Conservation (phyloP, 35 echinoderm and acorn worm species). For the Ophioderma brevispina region DNA sequence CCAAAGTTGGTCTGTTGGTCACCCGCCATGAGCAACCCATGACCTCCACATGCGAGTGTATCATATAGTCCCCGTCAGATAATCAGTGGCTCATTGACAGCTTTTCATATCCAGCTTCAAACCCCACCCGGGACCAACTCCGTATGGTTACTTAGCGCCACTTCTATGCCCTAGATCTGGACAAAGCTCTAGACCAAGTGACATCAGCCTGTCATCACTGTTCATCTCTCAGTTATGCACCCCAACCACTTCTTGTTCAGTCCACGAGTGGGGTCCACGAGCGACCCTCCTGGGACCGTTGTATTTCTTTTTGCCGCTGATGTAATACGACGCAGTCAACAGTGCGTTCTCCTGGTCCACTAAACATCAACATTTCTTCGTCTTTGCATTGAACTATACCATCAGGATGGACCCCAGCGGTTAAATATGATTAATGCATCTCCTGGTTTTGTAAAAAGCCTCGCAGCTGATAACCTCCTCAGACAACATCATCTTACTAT, state of each 20-base stretch:
- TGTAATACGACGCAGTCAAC: not conserved
- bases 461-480: not conserved
- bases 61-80: constrained; percentile 40
- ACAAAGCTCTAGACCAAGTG: not conserved
- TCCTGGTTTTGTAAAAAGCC: not conserved
- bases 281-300: not conserved
- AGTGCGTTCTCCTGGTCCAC: not conserved
- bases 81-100: constrained; percentile 20
- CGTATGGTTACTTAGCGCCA: constrained; percentile 7
- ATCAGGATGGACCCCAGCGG: not conserved
- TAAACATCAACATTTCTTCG: not conserved
- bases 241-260: not conserved
- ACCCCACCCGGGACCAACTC: constrained; percentile 54
- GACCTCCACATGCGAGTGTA: not conserved
- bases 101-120: constrained; percentile 37
- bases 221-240: not conserved
- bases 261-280: too few relatives aligned
- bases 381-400: constrained; percentile 33
- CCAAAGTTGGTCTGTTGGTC: constrained; percentile 37
- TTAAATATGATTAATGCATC: not conserved
- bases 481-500: not conserved
- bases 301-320: not conserved
- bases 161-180: constrained; percentile 58
- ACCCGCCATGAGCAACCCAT: not conserved
- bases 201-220: not conserved